These are phyloP conservation scores for Rhinella marina DNA, from an alignment of 2,797 vertebrate species.

Conservation along the genomic window DNA sequence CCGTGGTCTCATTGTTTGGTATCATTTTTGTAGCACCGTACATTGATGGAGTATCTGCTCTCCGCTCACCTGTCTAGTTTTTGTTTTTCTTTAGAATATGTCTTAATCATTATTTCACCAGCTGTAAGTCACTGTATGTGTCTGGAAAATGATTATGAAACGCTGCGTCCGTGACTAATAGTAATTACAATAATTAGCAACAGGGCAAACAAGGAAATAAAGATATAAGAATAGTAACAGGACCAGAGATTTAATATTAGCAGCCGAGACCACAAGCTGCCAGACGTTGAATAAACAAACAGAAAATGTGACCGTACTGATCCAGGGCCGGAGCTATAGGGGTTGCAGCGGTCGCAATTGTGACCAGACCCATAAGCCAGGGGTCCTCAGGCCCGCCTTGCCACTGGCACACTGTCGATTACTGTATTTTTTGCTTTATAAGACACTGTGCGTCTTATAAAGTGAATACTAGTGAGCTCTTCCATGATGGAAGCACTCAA, in stretches of 20 bases:
- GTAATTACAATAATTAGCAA: background rate
- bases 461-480: too few relatives aligned
- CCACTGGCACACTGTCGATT: too few relatives aligned
- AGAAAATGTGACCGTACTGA: too few relatives aligned
- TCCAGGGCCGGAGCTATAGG: too few relatives aligned
- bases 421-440: too few relatives aligned
- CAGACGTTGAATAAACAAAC: background rate
- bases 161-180: background rate
- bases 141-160: background rate
- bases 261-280: background rate
- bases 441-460: too few relatives aligned
- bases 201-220: background rate
- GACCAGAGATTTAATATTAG: background rate
- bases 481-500: too few relatives aligned
- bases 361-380: too few relatives aligned
- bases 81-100: background rate
- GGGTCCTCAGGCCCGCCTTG: too few relatives aligned
- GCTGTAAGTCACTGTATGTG: background rate
- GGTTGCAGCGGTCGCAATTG: too few relatives aligned
- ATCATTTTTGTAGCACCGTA: background rate
- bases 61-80: background rate
- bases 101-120: conserved; percentile 28
- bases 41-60: background rate
- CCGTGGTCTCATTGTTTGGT: background rate
- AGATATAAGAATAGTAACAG: background rate